These are phyloP conservation scores for Chauna torquata DNA, from an alignment of 2,113 vertebrate genomes.

Conservation along the genomic window DNA sequence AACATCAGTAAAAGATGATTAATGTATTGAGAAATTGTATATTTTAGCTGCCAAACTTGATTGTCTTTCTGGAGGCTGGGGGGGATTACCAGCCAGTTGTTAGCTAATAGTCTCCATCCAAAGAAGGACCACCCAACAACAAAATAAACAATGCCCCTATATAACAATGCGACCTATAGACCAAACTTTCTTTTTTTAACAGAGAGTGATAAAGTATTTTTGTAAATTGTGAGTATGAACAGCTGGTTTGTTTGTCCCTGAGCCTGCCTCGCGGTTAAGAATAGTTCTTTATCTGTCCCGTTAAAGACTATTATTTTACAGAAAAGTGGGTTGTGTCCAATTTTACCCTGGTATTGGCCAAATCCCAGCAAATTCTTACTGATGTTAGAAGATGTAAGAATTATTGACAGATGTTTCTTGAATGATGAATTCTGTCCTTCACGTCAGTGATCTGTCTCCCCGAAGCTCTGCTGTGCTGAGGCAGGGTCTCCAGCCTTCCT, in stretches of 20 bases:
- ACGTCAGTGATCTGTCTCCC: neutral
- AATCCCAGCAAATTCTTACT: slow-evolving; percentile 9
- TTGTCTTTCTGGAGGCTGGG: neutral
- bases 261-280: slow-evolving; percentile 22
- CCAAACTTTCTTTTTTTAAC: neutral
- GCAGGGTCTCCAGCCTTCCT: neutral
- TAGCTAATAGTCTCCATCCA: neutral
- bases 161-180: neutral
- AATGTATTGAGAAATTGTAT: neutral
- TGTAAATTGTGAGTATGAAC: neutral
- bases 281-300: slow-evolving; percentile 47
- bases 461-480: rapidly evolving
- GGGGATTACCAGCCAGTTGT: neutral
- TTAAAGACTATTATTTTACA: slow-evolving; percentile 54
- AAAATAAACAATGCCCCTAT: neutral
- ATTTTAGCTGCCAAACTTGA: neutral
- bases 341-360: slow-evolving; percentile 17
- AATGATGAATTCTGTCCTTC: neutral
- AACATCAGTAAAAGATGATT: neutral
- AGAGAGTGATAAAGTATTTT: neutral
- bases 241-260: slow-evolving; percentile 11
- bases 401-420: neutral
- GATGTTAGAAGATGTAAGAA: neutral
- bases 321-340: neutral
- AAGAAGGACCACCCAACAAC: neutral